These are phyloP conservation scores for Dicranocentrus wangi DNA, from an alignment of 2,888 invertebrate genomes.

Conservation along the genomic window DNA sequence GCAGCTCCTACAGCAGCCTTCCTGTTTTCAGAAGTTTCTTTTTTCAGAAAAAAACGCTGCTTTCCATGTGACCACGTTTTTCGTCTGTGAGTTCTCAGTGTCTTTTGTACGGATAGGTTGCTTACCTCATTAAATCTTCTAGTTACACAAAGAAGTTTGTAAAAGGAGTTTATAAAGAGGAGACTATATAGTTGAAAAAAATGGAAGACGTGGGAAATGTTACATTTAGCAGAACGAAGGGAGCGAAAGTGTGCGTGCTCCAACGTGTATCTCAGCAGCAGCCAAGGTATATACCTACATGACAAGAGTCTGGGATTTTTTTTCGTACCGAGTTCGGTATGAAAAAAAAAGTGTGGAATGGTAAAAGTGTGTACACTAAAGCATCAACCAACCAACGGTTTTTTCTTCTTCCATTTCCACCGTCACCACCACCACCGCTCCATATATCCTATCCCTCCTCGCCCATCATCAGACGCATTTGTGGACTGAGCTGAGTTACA, in stretches of 20 bases:
- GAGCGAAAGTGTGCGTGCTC: neutral
- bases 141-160: neutral
- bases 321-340: neutral
- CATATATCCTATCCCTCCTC: conserved; percentile 48
- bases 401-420: too few relatives aligned
- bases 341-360: neutral
- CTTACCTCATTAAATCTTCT: neutral
- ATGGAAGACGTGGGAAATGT: neutral
- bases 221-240: neutral
- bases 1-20: too few relatives aligned
- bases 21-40: too few relatives aligned
- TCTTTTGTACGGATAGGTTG: too few relatives aligned
- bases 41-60: neutral
- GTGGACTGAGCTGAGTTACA: conserved; percentile 57
- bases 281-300: too few relatives aligned
- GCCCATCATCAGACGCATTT: conserved; percentile 53
- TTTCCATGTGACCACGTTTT: neutral
- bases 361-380: neutral
- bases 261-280: neutral
- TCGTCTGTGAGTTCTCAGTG: conserved; percentile 21
- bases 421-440: too few relatives aligned
- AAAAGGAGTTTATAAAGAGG: too few relatives aligned
- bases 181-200: neutral
- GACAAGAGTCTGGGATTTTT: neutral
- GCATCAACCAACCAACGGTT: neutral